Base-by-base conservation (phyloP, 2,888 invertebrate species). In the Kryphioiulus occultus region DNA sequence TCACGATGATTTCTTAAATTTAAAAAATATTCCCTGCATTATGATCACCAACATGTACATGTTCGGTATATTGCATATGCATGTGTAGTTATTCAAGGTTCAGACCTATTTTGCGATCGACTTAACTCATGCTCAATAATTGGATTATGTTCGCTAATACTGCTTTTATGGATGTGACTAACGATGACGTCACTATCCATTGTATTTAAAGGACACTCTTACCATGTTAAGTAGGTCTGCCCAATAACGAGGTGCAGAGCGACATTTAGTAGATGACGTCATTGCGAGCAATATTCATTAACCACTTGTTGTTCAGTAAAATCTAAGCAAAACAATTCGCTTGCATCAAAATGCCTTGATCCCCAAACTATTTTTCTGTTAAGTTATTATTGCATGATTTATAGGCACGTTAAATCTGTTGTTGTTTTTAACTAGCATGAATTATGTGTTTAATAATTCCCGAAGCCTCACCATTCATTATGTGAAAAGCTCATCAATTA, bases 371-470 rank as follows among this genome's bases (percentile, higher is more conserved):
- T 9, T 44, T 44, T 44, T 12, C 12, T 12, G 15, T 9, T 12
- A 9, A 15, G 3, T 12, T 44, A 35, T 44, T 15, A 44, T 44
- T 44, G 44, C 44, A 10, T 68, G 59, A 68, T 68, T 68, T 68
- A 68, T 68, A 22, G 12, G 59, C 59, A 68, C 19, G 19, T 68
- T n/a, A 0, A 59, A 59, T 59, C n/a, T 19, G 59, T 68, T 10
- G 22, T 68, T 68, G 59, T 68, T 68, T 68, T 68, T 68, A 68
- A 22, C 59, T 68, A 22, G 5, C 22, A 7, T 68, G 59, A 22
- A 68, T 68, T 68, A 68, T 68, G 59, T 68, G 22, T 68, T 68
- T 68, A 7, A n/a, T n/a, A n/a, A 53, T 68, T 68, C 59, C 22
- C 59, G 22, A 22, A 68, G 22, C 59, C 59, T 22, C 59, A 1